Evolutionary conservation across 2,113 vertebrate species (phyloP), one percentile per base, ranked within the genome.

Genomic region (Falco punctatus): DNA sequence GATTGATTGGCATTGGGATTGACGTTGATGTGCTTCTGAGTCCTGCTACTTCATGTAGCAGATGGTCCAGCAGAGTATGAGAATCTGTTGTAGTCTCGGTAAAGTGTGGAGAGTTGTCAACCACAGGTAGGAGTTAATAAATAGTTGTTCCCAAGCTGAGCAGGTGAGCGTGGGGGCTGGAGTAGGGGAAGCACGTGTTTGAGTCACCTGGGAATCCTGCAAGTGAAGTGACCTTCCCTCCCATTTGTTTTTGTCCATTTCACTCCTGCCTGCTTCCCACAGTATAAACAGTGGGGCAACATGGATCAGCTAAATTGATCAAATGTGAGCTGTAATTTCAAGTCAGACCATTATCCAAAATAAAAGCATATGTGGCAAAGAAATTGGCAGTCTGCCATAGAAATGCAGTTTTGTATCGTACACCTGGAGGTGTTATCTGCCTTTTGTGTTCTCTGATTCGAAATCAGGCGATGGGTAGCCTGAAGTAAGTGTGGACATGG

Each of bases 321-420:
- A 17, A 49, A 78, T 33, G 51, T 28, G 66, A 87, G 48, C 80
- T 90, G 62, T 49, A 72, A 85, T 94, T 86, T 91, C 84, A 85
- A 74, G 62, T 71, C 66, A 65, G 80, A 48, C 78, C 46, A 35
- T 84, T 94, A 87, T 81, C n/a, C 30, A 42, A 89, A 96, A 74
- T 92, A 27, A 62, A 96, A 97, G 82, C 42, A 42, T 66, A 72
- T 32, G 23, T 84, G 88, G 44, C 71, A 85, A 77, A 69, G 83
- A 94, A 96, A 82, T 67, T 42, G 89, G 40, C 49, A 67, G n/a
- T 11, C 44, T 84, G 69, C 26, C 22, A 19, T 2, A 10, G 38
- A 91, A 90, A 73, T 66, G 64, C 74, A 75, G 42, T 27, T 16
- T 77, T 35, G 64, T 75, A 61, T 40, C 0, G 2, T 38, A 27